Evolutionary conservation across 2,113 vertebrate species (phyloP), one percentile per base, ranked within the genome.

Genomic region (Triplophysa tibetana): DNA sequence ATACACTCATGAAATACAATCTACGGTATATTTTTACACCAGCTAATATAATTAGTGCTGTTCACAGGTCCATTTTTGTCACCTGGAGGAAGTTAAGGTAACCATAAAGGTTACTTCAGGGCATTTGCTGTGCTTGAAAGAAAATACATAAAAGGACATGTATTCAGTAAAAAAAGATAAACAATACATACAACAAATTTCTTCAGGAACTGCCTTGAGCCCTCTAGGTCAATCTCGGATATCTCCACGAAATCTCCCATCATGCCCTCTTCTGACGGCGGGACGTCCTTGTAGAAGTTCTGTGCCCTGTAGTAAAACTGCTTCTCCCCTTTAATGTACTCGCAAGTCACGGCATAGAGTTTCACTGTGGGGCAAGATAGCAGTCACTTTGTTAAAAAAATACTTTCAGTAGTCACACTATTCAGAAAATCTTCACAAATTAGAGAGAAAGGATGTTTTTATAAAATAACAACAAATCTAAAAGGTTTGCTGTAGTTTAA

Each of bases 221-320:
- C 94, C 68, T 96, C 94, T 61, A 97, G 91, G 58, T 99, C 98
- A 0, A 93, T 89, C 78, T 93, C 89, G 65, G 94, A 95, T 56
- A 99, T 91, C 78, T 98, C 96, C 68, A 95, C 88, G 85, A 94
- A 99, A 83, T 96, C 96, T 79, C 98, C 98, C 96, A 99, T 95
- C 97, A 99, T 98, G 67, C 97, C 96, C 83, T 97, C 96, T 89
- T 97, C 97, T 0, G 97, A 96, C 17, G 97, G 93, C 0, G 95
- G 92, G 17, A 98, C 95, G 60, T 96, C 95, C 82, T 88, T 93
- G 80, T 99, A 99, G 93, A 97, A 99, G 84, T 93, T 89, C 85
- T 96, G 96, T 38, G 97, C 94, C 86, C 94, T 92, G 90, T 96
- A 94, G 86, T 99, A 99, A 90, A 99, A 98, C 89, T 98, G 96